phyloP scores from a whole-genome alignment of 2,797 vertebrate genomes.

The Menidia menidia region DNA sequence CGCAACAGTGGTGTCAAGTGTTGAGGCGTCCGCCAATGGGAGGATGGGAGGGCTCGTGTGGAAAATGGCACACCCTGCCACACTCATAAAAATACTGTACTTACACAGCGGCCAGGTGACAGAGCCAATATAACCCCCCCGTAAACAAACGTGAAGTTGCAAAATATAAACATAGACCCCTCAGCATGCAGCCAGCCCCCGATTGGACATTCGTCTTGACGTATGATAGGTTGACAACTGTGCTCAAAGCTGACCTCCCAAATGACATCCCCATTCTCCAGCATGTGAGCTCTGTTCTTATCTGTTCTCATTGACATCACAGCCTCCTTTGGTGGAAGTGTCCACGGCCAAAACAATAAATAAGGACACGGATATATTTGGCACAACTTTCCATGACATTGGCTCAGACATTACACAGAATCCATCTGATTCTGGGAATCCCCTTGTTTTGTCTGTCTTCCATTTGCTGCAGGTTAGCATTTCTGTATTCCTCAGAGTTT shows the following conservation, averaged over 20 bases:
- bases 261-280: neutral
- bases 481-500: neutral
- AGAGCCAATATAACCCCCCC: neutral
- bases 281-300: neutral
- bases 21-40: constrained; percentile 18
- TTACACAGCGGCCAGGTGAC: constrained; percentile 5
- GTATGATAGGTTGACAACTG: neutral
- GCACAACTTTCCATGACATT: neutral
- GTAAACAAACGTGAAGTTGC: neutral
- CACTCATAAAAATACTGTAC: neutral
- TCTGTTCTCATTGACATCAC: too few species aligned
- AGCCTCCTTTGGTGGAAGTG: neutral
- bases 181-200: neutral
- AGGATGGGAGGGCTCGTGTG: constrained; percentile 3
- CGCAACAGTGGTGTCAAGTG: constrained; percentile 26
- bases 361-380: neutral
- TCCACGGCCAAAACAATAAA: neutral
- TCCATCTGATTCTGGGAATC: neutral
- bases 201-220: neutral
- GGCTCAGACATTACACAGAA: neutral
- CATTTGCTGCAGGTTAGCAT: neutral
- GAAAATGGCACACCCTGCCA: constrained; percentile 35
- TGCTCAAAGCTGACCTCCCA: neutral
- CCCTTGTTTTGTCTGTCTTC: neutral
- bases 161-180: constrained; percentile 7